Conservation (phyloP, 2,888 invertebrate genomes). For the Timema cristinae region DNA sequence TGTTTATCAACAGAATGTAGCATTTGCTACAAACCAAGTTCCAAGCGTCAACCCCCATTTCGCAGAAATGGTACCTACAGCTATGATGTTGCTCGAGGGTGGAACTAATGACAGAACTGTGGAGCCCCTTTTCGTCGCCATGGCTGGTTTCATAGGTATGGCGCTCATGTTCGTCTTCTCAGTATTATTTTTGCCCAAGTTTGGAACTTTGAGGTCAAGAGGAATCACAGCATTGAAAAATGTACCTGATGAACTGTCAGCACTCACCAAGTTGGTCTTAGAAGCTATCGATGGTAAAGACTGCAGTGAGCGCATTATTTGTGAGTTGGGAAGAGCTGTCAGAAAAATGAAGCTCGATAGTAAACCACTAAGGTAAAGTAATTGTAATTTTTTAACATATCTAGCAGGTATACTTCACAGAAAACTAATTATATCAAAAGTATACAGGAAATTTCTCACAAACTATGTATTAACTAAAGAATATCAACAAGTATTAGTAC, state of each 20-base stretch:
- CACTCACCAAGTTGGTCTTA: conserved; percentile 44
- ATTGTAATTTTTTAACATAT: too few relatives aligned
- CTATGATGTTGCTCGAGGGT: conserved; percentile 37
- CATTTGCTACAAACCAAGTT: neutral
- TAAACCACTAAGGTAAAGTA: too few relatives aligned
- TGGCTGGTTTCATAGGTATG: conserved; percentile 55
- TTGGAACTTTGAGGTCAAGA: conserved; percentile 40
- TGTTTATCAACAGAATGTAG: too few relatives aligned
- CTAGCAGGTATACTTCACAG: too few relatives aligned
- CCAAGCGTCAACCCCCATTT: neutral
- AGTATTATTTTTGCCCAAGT: conserved; percentile 49
- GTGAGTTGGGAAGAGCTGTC: conserved; percentile 47
- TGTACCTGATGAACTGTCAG: conserved; percentile 41
- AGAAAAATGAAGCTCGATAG: conserved; percentile 30
- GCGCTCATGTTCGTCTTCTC: conserved; percentile 53
- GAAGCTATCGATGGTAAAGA: conserved; percentile 48
- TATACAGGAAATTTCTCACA: too few relatives aligned
- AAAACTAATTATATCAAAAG: too few relatives aligned
- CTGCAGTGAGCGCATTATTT: conserved; percentile 47
- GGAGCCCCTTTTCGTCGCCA: conserved; percentile 54
- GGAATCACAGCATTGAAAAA: conserved; percentile 37
- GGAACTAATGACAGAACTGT: conserved; percentile 43
- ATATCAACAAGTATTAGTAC: too few relatives aligned
- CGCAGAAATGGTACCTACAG: conserved; percentile 22
- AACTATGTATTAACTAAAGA: too few relatives aligned